Evolutionary conservation across 2,888 invertebrate genomes (phyloP).

Genomic region (Hybos culiciformis): DNA sequence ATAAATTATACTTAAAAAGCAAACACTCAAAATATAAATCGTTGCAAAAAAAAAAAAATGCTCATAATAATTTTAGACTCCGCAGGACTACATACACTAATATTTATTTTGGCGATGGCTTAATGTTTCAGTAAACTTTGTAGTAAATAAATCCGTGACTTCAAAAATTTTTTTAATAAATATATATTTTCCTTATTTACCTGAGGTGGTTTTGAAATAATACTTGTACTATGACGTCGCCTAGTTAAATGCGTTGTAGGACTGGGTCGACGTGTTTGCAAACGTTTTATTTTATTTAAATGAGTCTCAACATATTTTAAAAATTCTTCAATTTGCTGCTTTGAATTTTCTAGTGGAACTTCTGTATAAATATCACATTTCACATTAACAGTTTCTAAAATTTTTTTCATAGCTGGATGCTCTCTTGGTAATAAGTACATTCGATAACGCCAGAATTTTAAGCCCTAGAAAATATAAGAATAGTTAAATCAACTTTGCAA

Average conservation of each 20-base stretch:
- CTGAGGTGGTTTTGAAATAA: conserved; percentile 36
- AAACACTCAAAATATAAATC: too few relatives aligned
- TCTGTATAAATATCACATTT: conserved; percentile 72
- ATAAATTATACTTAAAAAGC: too few relatives aligned
- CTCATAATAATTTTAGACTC: not conserved
- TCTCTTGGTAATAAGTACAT: conserved; percentile 75
- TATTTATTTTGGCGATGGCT: too few relatives aligned
- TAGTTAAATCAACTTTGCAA: too few relatives aligned
- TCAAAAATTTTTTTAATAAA: too few relatives aligned
- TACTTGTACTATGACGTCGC: conserved; percentile 58
- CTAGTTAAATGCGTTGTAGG: conserved; percentile 51
- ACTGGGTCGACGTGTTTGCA: conserved; percentile 52
- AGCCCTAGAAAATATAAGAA: conserved; percentile 38
- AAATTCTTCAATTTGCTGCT: conserved; percentile 53
- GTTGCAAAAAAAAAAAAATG: too few relatives aligned
- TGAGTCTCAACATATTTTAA: conserved; percentile 71
- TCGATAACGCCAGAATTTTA: conserved; percentile 85
- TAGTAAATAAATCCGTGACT: conserved; percentile 21
- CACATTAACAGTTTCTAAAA: conserved; percentile 54
- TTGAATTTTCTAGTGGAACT: conserved; percentile 39
- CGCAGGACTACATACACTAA: not conserved
- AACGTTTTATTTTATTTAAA: conserved; percentile 78
- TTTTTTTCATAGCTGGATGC: conserved; percentile 64
- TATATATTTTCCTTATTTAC: too few relatives aligned
- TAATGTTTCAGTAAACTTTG: too few relatives aligned